Percentiles rank a stretch among this genome's conserved stretches.
These are phyloP conservation scores for Homalodisca vitripennis DNA, from an alignment of 1,140 invertebrate genomes.

Conservation along the genomic window DNA sequence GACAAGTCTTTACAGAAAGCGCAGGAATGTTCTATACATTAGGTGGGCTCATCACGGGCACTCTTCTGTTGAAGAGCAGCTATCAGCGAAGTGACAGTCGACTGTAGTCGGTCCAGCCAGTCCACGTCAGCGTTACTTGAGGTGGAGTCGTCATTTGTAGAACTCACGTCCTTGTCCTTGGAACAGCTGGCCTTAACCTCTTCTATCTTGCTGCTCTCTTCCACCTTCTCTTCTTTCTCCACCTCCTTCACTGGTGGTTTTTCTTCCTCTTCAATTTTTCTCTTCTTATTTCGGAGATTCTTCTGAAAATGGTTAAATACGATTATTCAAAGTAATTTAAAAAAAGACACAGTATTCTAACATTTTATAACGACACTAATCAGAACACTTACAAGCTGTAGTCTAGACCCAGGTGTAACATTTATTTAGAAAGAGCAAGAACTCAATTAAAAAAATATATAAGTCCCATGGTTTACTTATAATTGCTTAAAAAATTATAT, in stretches of 20 bases:
- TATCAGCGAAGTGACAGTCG: slow-evolving; percentile 15
- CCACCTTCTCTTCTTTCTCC: neutral
- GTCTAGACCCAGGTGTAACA: too few relatives aligned
- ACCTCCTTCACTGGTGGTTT: neutral
- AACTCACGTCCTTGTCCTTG: slow-evolving; percentile 7
- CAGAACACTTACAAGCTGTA: too few relatives aligned
- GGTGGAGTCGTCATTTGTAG: neutral
- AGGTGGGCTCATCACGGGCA: slow-evolving; percentile 21
- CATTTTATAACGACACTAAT: too few relatives aligned
- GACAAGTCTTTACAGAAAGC: neutral
- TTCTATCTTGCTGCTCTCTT: neutral
- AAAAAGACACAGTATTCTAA: too few relatives aligned
- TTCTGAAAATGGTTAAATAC: slow-evolving; percentile 2
- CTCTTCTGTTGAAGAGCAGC: slow-evolving; percentile 27
- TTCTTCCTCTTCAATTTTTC: slow-evolving; percentile 15
- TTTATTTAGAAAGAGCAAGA: too few relatives aligned
- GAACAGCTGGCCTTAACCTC: slow-evolving; percentile 8
- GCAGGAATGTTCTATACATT: neutral
- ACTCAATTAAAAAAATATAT: too few relatives aligned
- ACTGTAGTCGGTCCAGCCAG: slow-evolving; percentile 22
- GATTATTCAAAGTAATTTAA: too few relatives aligned
- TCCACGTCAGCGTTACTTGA: neutral
- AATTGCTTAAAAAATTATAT: too few relatives aligned
- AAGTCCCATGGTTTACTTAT: too few relatives aligned
- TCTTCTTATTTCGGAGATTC: slow-evolving; percentile 4